Base-by-base conservation (phyloP, 1,140 invertebrate genomes). In the Physella acuta region DNA sequence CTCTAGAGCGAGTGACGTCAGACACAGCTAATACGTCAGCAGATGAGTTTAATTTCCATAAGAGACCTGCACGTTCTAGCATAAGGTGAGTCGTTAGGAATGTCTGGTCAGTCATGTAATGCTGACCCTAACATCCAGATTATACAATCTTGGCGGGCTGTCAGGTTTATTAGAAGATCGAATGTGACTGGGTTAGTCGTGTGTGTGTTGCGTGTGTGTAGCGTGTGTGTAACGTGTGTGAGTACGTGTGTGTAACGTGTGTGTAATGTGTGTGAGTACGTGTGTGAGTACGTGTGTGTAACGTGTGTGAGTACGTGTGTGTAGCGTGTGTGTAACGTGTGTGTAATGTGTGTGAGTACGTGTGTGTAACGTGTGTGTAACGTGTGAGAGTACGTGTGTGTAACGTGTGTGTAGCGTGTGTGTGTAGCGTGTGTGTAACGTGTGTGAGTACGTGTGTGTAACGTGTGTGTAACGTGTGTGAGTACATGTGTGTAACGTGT, bases 11-110 rank as follows among this genome's bases (percentile, higher is more conserved):
- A 26, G 60, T 62, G 36, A 62, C 60, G 2, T 62, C 60, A 24
- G 60, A 62, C 24, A 62, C 60, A 5, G 60, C 14, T 2, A 62
- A 62, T 30, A 62, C 60, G 2, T 62, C 60, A 44, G 37, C 5
- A 62, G 60, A 62, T 17, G 36, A 62, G 60, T 34, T 44, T 49
- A 3, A 62, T 26, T n/a, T 24, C 30, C 17, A 39, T 49, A n/a
- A 24, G 2, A 62, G 3, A 2, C 5, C 56, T 34, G 14, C 16
- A 1, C 3, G 1, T 20, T 1, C 31, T 14, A 3, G 26, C 20
- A 62, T 26, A 49, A 62, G 36, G 30, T 39, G 39, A 30, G 44
- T 2, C 8, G 28, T 16, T 30, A 62, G 60, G 60, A 34, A 62
- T 4, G 14, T 16, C 3, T 11, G 37, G 11, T 14, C 8, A 56